Evolutionary conservation across 2,888 invertebrate genomes (phyloP), one percentile per base, ranked within the genome.

Genomic region (Poecilobothrus nobilitatus): DNA sequence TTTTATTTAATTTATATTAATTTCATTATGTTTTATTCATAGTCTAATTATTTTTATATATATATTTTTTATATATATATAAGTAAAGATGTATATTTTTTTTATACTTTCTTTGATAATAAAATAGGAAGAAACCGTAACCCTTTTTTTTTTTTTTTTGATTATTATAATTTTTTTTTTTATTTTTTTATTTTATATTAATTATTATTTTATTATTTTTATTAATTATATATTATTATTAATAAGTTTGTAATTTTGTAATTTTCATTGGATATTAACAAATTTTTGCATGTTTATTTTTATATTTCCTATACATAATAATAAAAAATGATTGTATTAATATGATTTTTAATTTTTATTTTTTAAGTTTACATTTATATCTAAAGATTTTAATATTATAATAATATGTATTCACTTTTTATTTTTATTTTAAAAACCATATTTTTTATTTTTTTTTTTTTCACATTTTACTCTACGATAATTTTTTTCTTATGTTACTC

Each of bases 101-200:
- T 53, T 18, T 53, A 53, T 18, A 53, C 53, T 53, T 53, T 53
- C 53, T 53, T 18, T 53, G 53, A 53, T 53, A 27, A 27, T 27
- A 53, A 53, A 53, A 53, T 53, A 53, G 53, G 53, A 53, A 53
- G 53, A 53, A 53, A 53, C 53, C 53, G 9, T 53, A 53, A 53
- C 53, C 53, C 18, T 53, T 53, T 53, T 53, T 53, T 53, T n/a
- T 53, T 53, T 53, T 53, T 53, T 53, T n/a, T 53, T 53, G 7
- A 12, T 53, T 18, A 53, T 18, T 53, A 15, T 12, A 4, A 18
- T 18, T 53, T 53, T 53, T 6, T 3, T 53, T 53, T 53, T 53
- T 6, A n/a, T 53, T 53, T 53, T 53, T 18, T 12, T 53, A 53
- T 18, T 53, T 18, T 18, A 15, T 53, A 53, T 53, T 41, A 18